These are phyloP conservation scores for Allolobophora icterica DNA, from an alignment of 2,888 invertebrate genomes.

Conservation along the genomic window DNA sequence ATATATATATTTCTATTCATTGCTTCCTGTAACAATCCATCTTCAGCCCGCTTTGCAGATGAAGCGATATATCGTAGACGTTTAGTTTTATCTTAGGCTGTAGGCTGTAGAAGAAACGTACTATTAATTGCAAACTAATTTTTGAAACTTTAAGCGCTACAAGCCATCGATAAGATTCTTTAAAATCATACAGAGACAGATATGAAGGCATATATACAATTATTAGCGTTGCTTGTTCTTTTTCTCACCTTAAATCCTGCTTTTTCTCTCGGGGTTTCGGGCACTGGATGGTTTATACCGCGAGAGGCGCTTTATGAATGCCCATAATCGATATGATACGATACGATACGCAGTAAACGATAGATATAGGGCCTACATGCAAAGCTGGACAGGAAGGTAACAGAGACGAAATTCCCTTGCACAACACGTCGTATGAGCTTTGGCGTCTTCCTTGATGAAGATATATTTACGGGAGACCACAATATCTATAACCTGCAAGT, in stretches of 20 bases:
- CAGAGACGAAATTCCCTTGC: neutral
- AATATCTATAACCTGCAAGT: no score
- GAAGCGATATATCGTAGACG: neutral
- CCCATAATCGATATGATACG: neutral
- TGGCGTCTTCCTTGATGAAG: neutral
- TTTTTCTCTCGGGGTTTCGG: no score
- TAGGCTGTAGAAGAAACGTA: neutral
- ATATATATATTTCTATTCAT: no score
- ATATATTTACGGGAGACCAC: no score
- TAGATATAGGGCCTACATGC: no score
- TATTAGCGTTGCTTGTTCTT: no score
- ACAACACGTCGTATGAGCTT: neutral
- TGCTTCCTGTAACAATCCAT: neutral
- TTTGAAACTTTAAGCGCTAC: neutral
- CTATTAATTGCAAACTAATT: neutral
- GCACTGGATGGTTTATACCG: no score
- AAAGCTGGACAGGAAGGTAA: neutral
- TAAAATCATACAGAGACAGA: neutral
- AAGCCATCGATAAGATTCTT: neutral
- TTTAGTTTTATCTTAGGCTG: neutral
- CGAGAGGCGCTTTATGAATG: no score
- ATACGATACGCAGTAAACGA: no score
- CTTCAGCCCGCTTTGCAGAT: neutral
- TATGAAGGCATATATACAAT: neutral
- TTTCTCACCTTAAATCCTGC: no score